Evolutionary conservation across 2,888 invertebrate genomes (phyloP).

Genomic region (Trachelus iudaicus): DNA sequence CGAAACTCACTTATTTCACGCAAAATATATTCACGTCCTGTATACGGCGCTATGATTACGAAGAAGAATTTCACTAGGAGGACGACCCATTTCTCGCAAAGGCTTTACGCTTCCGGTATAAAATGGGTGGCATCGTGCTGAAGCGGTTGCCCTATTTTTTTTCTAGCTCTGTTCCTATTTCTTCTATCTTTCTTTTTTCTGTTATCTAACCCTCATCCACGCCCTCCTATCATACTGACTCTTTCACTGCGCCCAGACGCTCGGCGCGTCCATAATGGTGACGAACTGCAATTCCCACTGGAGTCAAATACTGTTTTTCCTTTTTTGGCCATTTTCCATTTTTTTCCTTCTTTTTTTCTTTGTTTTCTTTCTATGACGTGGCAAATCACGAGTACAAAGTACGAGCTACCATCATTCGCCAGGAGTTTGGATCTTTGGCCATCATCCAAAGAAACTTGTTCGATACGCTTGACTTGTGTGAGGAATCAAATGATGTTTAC

Average conservation of each 20-base stretch:
- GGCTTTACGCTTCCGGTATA: not conserved
- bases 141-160: not conserved
- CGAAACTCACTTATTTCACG: not conserved
- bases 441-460: not conserved
- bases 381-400: not conserved
- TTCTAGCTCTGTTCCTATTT: not conserved
- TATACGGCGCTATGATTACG: not conserved
- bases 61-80: not conserved
- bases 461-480: not conserved
- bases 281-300: not conserved
- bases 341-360: too few relatives aligned
- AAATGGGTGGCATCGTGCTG: not conserved
- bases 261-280: not conserved
- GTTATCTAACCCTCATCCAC: not conserved
- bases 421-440: not conserved
- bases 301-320: not conserved
- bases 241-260: not conserved
- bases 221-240: not conserved
- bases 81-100: not conserved
- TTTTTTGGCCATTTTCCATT: not conserved
- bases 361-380: not conserved
- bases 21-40: not conserved
- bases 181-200: not conserved
- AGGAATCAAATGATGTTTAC: not conserved
- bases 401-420: not conserved